phyloP scores from a whole-genome alignment of 2,113 vertebrate genomes.

The Scytalopus superciliaris region DNA sequence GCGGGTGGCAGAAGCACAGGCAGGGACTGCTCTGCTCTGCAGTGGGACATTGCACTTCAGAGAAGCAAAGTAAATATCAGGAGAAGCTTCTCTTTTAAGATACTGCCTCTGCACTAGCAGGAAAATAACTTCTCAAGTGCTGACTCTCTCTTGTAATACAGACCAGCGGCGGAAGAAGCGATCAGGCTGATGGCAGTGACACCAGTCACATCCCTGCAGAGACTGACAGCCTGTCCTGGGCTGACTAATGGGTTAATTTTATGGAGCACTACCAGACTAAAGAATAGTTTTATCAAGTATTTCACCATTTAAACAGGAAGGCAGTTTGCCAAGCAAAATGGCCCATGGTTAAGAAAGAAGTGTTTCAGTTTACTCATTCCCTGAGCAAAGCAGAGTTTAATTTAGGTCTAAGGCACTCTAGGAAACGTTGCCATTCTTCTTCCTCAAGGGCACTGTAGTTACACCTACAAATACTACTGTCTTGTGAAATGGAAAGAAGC shows the following conservation, averaged over 20 bases:
- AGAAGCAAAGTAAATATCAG: slow-evolving; percentile 13
- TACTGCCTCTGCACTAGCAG: not conserved
- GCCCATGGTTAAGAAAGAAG: slow-evolving; percentile 5
- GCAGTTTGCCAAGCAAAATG: slow-evolving; percentile 46
- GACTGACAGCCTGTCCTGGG: not conserved
- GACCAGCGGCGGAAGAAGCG: not conserved
- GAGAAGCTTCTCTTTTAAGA: not conserved
- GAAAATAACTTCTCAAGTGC: slow-evolving; percentile 1
- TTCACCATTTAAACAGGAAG: slow-evolving; percentile 27
- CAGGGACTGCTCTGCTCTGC: not conserved
- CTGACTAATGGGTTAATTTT: slow-evolving; percentile 47
- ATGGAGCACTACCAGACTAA: not conserved
- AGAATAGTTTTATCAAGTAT: slow-evolving; percentile 14
- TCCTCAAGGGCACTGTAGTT: slow-evolving; percentile 41
- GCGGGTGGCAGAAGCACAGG: not conserved
- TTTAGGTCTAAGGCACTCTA: not conserved
- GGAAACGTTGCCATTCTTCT: slow-evolving; percentile 39
- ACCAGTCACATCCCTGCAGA: not conserved
- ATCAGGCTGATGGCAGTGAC: not conserved
- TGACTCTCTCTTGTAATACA: not conserved
- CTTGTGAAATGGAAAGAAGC: slow-evolving; percentile 30
- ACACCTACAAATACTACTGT: slow-evolving; percentile 7
- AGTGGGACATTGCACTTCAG: not conserved
- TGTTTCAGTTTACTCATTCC: slow-evolving; percentile 17
- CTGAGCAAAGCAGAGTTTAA: not conserved